Evolutionary conservation across 2,888 invertebrate species (phyloP), one percentile per base, ranked within the genome.

Genomic region (Melieria crassipennis): DNA sequence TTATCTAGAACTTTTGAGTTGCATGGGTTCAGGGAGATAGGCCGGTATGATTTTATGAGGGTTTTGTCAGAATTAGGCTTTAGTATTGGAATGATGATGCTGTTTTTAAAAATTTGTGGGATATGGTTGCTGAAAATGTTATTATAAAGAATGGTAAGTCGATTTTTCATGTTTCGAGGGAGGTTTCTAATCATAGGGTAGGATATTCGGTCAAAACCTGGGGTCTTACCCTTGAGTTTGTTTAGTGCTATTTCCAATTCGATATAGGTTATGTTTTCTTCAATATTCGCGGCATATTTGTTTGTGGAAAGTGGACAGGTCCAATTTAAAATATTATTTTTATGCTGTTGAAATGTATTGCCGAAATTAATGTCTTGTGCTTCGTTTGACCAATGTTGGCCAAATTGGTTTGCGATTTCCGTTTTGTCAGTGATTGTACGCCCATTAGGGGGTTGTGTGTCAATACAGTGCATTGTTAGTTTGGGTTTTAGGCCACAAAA

Each of bases 11-110:
- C 4, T 74, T 77, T 75, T 7, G 75, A 50, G 30, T 68, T 42
- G 64, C 74, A 74, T n/a, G 72, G 65, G 45, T 77, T 75, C 0
- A 74, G 72, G 7, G 74, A 75, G 7, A 75, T 76, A 1, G 75
- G 75, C 3, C 76, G 69, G 60, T 76, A 75, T 4, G 75, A 78
- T 7, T 66, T 65, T 5, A 68, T 56, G 1, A 7, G 7, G 10
- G 72, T 70, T 61, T 76, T 75, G 7, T 76, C 73, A 5, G 58
- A 13, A 9, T 71, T 52, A 7, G 61, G 75, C 70, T 75, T 77
- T 3, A 65, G 58, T n/a, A 74, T 75, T 1, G 72, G 74, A 13
- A 71, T 74, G 4, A 75, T 58, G 4, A 45, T 16, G 55, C 73
- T 69, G 0, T 55, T 56, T 69, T 76, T 75, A 48, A 73, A 76